Conservation (phyloP, 2,797 vertebrate species). For the Pogoniulus pusillus region DNA sequence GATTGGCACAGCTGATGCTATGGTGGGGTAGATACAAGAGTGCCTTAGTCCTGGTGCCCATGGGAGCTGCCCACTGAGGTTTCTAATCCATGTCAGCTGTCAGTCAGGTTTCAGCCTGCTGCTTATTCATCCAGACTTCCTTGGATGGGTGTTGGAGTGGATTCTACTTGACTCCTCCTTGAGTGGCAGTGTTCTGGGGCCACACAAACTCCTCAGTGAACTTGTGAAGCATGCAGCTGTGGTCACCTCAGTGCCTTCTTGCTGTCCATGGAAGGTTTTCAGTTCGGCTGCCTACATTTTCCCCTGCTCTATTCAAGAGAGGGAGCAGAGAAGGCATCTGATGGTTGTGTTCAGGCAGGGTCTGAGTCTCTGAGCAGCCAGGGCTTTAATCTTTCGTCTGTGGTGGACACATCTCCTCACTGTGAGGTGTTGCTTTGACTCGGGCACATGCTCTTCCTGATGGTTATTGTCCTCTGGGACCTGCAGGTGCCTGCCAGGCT, state of each 20-base stretch:
- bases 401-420: not conserved
- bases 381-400: not conserved
- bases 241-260: not conserved
- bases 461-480: not conserved
- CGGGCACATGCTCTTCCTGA: not conserved
- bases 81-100: not conserved
- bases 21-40: not conserved
- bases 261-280: not conserved
- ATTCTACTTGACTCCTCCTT: not conserved
- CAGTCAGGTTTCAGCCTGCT: not conserved
- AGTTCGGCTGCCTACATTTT: not conserved
- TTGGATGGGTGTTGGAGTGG: not conserved
- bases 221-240: not conserved
- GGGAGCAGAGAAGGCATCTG: not conserved
- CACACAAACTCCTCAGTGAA: not conserved
- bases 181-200: not conserved
- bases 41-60: not conserved
- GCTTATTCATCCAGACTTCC: not conserved
- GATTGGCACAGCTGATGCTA: not conserved
- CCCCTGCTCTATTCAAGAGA: not conserved
- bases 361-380: not conserved
- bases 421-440: not conserved
- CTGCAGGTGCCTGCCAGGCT: not conserved
- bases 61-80: not conserved
- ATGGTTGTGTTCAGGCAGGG: not conserved